These are phyloP conservation scores for Sycobia sp. DNA, from an alignment of 1,140 invertebrate species.

Conservation along the genomic window DNA sequence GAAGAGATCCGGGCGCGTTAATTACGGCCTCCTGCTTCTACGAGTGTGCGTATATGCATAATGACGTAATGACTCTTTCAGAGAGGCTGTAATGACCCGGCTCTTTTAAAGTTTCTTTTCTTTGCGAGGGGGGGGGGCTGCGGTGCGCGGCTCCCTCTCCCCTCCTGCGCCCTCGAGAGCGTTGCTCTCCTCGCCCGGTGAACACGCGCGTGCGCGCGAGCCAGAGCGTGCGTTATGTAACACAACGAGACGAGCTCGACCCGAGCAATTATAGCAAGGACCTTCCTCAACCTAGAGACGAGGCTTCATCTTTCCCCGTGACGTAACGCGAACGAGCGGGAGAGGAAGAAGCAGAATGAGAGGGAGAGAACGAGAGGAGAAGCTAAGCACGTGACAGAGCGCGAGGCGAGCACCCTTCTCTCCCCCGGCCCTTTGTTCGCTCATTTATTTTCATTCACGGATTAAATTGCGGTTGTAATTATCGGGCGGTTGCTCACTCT, in stretches of 20 bases:
- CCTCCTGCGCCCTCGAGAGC: not conserved
- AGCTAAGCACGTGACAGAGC: conserved; percentile 31
- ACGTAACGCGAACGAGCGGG: conserved; percentile 6
- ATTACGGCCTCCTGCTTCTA: conserved; percentile 4
- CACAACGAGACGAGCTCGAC: not conserved
- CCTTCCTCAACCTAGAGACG: conserved; percentile 27
- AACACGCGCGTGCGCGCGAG: no score
- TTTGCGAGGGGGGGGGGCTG: not conserved
- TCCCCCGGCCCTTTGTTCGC: conserved; percentile 29
- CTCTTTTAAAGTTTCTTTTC: conserved; percentile 22
- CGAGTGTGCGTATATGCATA: conserved; percentile 21
- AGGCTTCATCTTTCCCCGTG: not conserved
- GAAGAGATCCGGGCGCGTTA: conserved; percentile 19
- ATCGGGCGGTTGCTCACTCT: conserved; percentile 20
- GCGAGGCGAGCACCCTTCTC: conserved; percentile 10
- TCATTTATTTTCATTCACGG: conserved; percentile 35
- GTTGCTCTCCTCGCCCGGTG: conserved; percentile 26
- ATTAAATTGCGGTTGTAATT: conserved; percentile 38
- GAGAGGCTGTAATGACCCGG: conserved; percentile 28
- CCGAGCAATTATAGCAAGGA: conserved; percentile 27
- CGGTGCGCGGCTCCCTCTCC: not conserved
- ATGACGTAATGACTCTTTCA: conserved; percentile 36
- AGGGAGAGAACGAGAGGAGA: not conserved
- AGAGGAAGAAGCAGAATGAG: conserved; percentile 1
- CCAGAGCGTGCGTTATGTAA: no score